Evolutionary conservation across 2,113 vertebrate genomes (phyloP).

Genomic region (Scophthalmus maximus): DNA sequence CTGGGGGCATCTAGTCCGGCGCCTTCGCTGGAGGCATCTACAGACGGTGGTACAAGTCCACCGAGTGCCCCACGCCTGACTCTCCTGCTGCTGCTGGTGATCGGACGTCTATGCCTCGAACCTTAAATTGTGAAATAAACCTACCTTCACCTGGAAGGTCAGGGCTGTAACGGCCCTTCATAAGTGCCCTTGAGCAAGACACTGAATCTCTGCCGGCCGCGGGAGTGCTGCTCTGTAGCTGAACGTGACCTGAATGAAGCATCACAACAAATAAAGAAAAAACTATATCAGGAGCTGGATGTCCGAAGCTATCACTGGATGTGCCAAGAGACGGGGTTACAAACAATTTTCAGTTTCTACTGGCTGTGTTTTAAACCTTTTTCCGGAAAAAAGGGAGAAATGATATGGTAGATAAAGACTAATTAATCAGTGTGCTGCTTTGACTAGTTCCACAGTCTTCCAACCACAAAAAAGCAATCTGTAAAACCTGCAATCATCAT

Average conservation of each 20-base stretch:
- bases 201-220: conserved; percentile 14
- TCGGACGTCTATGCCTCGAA: conserved; percentile 42
- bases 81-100: conserved; percentile 53
- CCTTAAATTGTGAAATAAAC: conserved; percentile 47
- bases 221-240: conserved; percentile 22
- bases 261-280: neutral
- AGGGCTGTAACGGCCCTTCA: neutral
- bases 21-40: conserved; percentile 31
- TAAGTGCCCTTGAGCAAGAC: conserved; percentile 69
- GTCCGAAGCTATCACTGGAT: conserved; percentile 18
- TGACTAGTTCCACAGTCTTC: too few species aligned
- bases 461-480: neutral
- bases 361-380: conserved; percentile 1
- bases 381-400: neutral
- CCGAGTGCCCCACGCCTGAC: conserved; percentile 18
- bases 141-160: conserved; percentile 31
- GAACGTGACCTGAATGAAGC: neutral
- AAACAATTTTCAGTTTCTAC: conserved; percentile 21
- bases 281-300: neutral
- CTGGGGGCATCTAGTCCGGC: conserved; percentile 29
- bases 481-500: conserved; percentile 2
- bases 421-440: too few species aligned
- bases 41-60: conserved; percentile 32
- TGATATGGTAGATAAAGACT: neutral
- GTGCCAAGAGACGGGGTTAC: conserved; percentile 49